A percentile compares a stretch with the other conserved stretches of the same genome.
Conservation (phyloP, 1,140 invertebrate genomes). For the Sweltsa coloradensis region DNA sequence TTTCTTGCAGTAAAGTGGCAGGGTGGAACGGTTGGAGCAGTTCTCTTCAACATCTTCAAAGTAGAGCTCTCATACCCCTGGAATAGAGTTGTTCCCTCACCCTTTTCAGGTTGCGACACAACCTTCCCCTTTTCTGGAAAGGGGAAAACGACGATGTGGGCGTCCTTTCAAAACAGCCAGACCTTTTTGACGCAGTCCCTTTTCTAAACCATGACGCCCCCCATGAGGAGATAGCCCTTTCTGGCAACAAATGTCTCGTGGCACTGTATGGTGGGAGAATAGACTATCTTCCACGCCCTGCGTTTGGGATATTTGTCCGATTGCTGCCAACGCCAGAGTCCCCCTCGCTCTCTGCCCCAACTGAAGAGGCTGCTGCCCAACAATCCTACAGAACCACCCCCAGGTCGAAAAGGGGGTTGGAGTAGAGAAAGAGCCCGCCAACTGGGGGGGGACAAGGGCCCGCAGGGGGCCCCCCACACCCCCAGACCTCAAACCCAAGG, state of each 20-base stretch:
- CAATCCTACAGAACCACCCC: slow-evolving; percentile 18
- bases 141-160: slow-evolving; percentile 2
- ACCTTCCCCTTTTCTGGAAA: slow-evolving; percentile 1
- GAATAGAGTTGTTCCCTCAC: slow-evolving; percentile 6
- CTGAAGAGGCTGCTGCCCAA: slow-evolving; percentile 16
- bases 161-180: not conserved
- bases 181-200: not conserved
- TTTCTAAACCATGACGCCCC: slow-evolving; percentile 4
- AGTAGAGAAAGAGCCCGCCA: not conserved
- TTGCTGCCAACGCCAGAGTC: slow-evolving; percentile 3
- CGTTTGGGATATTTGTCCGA: not conserved
- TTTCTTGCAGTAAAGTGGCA: slow-evolving; percentile 4
- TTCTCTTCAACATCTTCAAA: slow-evolving; percentile 4
- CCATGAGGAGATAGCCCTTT: slow-evolving; percentile 5
- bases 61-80: slow-evolving; percentile 1
- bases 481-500: not conserved
- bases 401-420: slow-evolving; percentile 17
- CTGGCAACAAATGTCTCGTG: slow-evolving; percentile 5
- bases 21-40: slow-evolving; percentile 3
- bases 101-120: slow-evolving; percentile 7
- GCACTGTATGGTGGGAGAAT: slow-evolving; percentile 3
- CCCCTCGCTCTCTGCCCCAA: slow-evolving; percentile 3
- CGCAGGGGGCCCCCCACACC: not conserved
- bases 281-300: not conserved
- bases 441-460: slow-evolving; percentile 4